Conservation (phyloP, 2,797 vertebrate species). For the Nyctalus aviator region DNA sequence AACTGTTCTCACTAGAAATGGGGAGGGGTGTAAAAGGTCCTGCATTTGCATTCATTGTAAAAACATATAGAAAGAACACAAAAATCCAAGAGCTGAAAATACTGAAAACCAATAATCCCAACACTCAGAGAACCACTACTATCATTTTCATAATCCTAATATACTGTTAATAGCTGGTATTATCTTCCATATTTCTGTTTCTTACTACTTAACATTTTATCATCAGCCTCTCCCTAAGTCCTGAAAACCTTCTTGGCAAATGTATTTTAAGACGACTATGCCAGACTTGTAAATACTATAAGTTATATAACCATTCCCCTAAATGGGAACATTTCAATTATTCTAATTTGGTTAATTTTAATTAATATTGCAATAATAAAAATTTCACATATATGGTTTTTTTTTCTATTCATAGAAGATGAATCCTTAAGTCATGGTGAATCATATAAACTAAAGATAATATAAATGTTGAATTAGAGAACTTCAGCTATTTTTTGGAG, state of each 20-base stretch:
- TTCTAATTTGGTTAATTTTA: conserved; percentile 21
- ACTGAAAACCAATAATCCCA: background rate
- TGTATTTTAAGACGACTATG: background rate
- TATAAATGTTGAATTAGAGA: conserved; percentile 33
- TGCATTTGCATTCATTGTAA: background rate
- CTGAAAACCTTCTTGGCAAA: background rate
- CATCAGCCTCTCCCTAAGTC: background rate
- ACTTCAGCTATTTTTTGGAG: background rate
- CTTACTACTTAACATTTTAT: background rate
- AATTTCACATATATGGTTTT: background rate
- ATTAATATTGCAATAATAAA: conserved; percentile 1
- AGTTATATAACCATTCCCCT: background rate
- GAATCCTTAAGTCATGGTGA: conserved; percentile 20
- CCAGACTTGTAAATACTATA: background rate
- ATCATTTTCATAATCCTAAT: background rate
- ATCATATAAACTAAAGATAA: conserved; percentile 22
- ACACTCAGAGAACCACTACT: background rate
- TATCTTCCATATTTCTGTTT: background rate
- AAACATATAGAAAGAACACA: background rate
- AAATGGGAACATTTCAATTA: background rate
- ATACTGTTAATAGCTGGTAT: background rate
- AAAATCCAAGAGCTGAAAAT: background rate
- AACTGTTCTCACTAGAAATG: too few species aligned
- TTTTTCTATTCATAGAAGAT: background rate
- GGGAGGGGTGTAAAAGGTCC: background rate